phyloP scores from a whole-genome alignment of 2,113 vertebrate genomes.

The Probosciger aterrimus region DNA sequence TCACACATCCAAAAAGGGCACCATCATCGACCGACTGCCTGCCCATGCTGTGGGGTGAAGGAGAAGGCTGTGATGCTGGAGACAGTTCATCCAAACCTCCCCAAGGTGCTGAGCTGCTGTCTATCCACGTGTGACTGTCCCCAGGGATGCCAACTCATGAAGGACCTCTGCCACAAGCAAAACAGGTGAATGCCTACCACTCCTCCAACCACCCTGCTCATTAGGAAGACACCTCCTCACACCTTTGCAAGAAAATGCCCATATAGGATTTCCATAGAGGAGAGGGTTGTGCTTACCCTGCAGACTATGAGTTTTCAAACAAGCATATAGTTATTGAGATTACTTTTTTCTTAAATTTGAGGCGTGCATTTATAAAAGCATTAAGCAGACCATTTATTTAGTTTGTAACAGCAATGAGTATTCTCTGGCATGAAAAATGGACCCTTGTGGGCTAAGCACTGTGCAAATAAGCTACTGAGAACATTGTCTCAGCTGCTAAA shows the following conservation, averaged over 20 bases:
- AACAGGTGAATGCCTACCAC: background rate
- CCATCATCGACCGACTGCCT: fast-evolving
- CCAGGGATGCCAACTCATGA: background rate
- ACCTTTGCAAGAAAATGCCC: background rate
- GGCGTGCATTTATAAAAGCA: background rate
- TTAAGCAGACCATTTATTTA: conserved; percentile 3
- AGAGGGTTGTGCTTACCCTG: background rate
- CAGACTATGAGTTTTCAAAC: background rate
- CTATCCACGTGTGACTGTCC: fast-evolving
- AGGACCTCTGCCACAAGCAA: background rate
- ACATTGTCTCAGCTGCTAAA: background rate
- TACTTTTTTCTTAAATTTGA: background rate
- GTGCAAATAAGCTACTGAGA: background rate
- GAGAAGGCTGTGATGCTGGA: background rate
- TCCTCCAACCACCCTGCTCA: background rate
- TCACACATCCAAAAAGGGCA: background rate
- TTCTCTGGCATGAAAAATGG: conserved; percentile 14
- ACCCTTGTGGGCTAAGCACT: background rate
- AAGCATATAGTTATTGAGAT: background rate
- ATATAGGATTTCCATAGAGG: background rate
- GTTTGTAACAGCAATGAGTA: background rate
- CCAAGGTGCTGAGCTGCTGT: background rate
- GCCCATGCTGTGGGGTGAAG: fast-evolving
- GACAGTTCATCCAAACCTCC: fast-evolving
- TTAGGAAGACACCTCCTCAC: background rate